Conservation (phyloP, 2,113 vertebrate genomes). For the Brienomyrus longianalis region DNA sequence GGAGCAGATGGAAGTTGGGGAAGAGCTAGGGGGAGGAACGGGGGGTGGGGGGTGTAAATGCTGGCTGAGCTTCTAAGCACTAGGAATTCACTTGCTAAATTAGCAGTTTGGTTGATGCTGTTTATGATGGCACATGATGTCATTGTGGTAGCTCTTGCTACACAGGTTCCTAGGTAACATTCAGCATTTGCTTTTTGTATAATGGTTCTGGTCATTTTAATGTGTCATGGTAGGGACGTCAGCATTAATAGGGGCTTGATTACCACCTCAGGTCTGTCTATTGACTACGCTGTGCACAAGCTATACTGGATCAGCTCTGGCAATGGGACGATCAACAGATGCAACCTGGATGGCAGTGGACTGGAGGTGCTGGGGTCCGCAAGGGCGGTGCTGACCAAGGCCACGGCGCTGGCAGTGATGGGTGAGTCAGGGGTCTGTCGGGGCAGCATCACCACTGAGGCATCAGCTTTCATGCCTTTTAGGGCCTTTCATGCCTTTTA, state of each 20-base stretch:
- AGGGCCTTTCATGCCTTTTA: background rate
- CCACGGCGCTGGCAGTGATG: constrained; percentile 77
- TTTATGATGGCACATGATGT: background rate
- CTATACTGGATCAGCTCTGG: constrained; percentile 84
- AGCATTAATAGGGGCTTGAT: background rate
- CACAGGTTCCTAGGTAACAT: background rate
- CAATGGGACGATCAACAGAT: constrained; percentile 80
- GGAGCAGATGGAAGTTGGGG: background rate
- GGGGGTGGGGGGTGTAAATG: background rate
- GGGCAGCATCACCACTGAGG: background rate
- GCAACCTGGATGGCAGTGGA: constrained; percentile 74
- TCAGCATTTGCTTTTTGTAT: background rate
- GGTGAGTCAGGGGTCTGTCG: constrained; percentile 59
- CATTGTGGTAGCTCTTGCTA: background rate
- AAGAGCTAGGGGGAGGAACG: too few species aligned
- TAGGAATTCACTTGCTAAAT: background rate
- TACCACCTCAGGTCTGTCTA: constrained; percentile 63
- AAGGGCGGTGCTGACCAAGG: constrained; percentile 76
- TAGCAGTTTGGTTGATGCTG: background rate
- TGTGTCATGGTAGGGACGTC: background rate
- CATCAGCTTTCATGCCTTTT: background rate
- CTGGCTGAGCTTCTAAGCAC: background rate
- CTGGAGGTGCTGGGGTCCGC: constrained; percentile 79
- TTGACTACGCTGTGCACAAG: constrained; percentile 74
- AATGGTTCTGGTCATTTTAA: background rate